Evolutionary conservation across 2,113 vertebrate species (phyloP).

Genomic region (Megatriorchis doriae): DNA sequence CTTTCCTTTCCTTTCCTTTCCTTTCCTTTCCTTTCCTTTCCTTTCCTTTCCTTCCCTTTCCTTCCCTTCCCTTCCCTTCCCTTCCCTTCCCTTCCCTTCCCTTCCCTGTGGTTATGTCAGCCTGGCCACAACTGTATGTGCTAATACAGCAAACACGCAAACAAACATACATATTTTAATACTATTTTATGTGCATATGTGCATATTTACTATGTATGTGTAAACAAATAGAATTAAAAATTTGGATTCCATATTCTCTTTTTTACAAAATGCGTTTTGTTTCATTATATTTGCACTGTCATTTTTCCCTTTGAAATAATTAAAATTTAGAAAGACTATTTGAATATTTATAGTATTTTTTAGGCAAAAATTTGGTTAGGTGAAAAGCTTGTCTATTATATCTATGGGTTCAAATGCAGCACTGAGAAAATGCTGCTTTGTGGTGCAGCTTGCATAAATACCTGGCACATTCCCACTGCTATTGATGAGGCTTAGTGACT

Average conservation of each 20-base stretch:
- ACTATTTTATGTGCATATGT: neutral
- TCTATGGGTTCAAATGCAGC: neutral
- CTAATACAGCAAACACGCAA: neutral
- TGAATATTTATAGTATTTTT: neutral
- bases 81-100: no score
- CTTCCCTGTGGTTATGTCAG: neutral
- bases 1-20: neutral
- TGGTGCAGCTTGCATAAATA: conserved; percentile 36
- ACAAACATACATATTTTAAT: neutral
- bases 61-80: neutral
- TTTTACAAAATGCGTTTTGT: neutral
- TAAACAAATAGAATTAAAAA: neutral
- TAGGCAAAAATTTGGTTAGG: neutral
- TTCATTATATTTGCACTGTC: neutral
- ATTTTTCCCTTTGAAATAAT: neutral
- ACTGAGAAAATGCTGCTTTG: conserved; percentile 32
- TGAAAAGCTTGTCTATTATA: neutral
- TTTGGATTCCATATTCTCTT: neutral
- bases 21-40: neutral
- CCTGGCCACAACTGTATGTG: neutral
- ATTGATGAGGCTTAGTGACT: neutral
- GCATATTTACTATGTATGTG: neutral
- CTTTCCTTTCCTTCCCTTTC: no score
- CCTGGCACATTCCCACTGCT: neutral
- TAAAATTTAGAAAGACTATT: neutral